Conservation (phyloP, 2,113 vertebrate species). For the Dicrurus megarhynchus region DNA sequence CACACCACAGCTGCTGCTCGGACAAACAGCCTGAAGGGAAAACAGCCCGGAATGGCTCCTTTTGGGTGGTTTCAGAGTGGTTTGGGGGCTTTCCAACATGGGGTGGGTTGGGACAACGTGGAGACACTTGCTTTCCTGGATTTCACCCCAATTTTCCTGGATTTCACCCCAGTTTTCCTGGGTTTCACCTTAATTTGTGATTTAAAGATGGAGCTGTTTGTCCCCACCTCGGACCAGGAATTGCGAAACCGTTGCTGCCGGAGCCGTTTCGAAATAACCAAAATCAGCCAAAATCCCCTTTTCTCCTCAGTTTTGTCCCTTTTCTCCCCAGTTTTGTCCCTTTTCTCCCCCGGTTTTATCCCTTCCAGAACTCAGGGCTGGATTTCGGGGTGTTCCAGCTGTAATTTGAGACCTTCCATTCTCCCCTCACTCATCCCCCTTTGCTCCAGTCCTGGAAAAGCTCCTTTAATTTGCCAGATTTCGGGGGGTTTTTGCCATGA, state of each 20-base stretch:
- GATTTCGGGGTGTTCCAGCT: not conserved
- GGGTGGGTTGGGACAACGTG: fast-evolving
- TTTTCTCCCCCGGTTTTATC: not conserved
- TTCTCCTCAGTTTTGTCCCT: not conserved
- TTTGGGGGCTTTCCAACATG: fast-evolving
- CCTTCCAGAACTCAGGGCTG: not conserved
- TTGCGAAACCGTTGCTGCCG: fast-evolving
- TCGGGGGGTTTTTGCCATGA: not conserved
- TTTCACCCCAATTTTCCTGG: not conserved
- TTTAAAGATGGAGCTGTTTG: not conserved
- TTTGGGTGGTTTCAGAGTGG: not conserved
- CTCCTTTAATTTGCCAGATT: not conserved
- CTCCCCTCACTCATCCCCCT: not conserved
- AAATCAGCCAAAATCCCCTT: not conserved
- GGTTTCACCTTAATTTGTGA: no score
- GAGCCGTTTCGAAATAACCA: not conserved
- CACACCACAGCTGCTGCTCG: fast-evolving
- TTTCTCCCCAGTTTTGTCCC: not conserved
- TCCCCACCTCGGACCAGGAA: not conserved
- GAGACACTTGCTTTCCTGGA: not conserved
- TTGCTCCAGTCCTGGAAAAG: not conserved
- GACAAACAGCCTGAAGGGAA: not conserved
- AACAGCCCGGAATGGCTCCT: not conserved
- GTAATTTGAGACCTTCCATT: not conserved
- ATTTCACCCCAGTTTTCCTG: not conserved